Conservation (phyloP, 2,888 invertebrate species). For the Harpalus rufipes region DNA sequence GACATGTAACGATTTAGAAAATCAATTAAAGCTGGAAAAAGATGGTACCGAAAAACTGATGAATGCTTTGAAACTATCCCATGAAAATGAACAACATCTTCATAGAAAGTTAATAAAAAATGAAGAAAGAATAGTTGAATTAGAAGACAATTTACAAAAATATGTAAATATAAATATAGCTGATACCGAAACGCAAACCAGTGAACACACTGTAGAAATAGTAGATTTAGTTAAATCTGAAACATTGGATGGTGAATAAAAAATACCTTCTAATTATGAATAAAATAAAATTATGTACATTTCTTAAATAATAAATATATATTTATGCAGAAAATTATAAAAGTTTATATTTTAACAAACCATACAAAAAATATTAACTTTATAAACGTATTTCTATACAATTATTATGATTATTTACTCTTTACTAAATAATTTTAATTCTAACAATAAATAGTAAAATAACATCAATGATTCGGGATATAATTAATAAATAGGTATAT, state of each 20-base stretch:
- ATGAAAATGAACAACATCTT: conserved; percentile 58
- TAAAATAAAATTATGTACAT: neutral
- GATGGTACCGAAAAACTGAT: conserved; percentile 67
- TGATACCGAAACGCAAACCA: conserved; percentile 23
- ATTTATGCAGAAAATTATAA: conserved; percentile 44
- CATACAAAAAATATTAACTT: conserved; percentile 43
- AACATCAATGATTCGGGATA: neutral
- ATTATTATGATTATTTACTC: too few relatives aligned
- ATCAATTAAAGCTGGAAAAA: conserved; percentile 64
- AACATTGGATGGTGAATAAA: neutral
- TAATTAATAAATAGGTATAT: conserved; percentile 1
- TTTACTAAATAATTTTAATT: neutral
- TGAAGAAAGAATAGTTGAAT: conserved; percentile 23
- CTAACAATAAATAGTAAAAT: conserved; percentile 3
- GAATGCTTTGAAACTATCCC: conserved; percentile 61
- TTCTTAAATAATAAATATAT: conserved; percentile 20
- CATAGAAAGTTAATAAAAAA: conserved; percentile 14
- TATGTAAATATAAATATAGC: conserved; percentile 13
- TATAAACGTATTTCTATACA: conserved; percentile 6
- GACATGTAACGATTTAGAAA: conserved; percentile 65
- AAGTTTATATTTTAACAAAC: conserved; percentile 38
- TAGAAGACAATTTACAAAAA: conserved; percentile 11
- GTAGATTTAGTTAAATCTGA: conserved; percentile 27
- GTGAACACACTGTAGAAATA: conserved; percentile 9
- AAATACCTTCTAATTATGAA: neutral